A percentile compares a stretch with the other conserved stretches of the same genome.
Evolutionary conservation across 1,140 invertebrate genomes (phyloP).

Genomic region (Onthophagus taurus): DNA sequence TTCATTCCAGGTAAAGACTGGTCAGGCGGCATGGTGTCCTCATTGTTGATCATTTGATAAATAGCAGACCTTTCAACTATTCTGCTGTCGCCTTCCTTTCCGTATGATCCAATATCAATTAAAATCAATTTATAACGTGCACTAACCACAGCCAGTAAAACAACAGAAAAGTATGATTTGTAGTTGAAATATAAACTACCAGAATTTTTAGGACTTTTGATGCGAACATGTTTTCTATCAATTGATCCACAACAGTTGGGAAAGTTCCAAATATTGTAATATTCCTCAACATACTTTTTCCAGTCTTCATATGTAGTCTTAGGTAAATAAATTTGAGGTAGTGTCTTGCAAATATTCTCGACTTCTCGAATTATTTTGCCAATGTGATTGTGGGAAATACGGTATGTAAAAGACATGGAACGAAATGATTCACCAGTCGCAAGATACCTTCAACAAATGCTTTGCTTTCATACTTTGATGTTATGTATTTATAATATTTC

Average conservation of each 20-base stretch:
- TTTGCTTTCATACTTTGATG: no score
- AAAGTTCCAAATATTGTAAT: constrained; percentile 39
- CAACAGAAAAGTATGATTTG: constrained; percentile 38
- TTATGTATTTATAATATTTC: no score
- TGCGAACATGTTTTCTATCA: constrained; percentile 40
- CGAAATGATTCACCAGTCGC: constrained; percentile 18
- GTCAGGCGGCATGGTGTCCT: neutral
- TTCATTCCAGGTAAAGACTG: neutral
- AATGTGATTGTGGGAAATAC: constrained; percentile 19
- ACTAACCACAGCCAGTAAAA: constrained; percentile 42
- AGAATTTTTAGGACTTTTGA: constrained; percentile 28
- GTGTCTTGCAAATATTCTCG: constrained; percentile 14
- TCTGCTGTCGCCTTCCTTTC: constrained; percentile 34
- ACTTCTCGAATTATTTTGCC: constrained; percentile 14
- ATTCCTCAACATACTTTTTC: constrained; percentile 26
- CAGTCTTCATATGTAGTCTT: constrained; percentile 9
- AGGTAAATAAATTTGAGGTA: constrained; percentile 18
- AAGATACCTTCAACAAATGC: no score
- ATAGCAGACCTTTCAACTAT: constrained; percentile 20
- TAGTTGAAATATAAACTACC: constrained; percentile 31
- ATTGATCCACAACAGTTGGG: constrained; percentile 40
- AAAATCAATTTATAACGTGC: constrained; percentile 39
- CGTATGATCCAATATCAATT: constrained; percentile 40
- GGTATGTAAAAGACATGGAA: constrained; percentile 20
- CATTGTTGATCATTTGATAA: constrained; percentile 1